Base-by-base conservation (phyloP, 2,797 vertebrate genomes). In the Chelon auratus region DNA sequence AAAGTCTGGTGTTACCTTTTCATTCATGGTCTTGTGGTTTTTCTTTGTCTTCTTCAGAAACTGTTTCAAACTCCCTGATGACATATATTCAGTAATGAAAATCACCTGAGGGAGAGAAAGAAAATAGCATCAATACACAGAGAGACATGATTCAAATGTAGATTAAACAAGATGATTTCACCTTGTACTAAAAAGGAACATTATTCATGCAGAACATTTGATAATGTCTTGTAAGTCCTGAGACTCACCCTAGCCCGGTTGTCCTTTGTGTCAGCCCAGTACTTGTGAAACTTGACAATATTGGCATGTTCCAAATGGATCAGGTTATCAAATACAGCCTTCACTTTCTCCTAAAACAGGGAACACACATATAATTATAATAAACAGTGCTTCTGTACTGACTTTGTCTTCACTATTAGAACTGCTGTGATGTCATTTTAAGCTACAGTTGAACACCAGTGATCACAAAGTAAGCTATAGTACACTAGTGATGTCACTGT, bases 1-100 rank as follows among this genome's bases (percentile, higher is more conserved):
- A 24, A 3, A 42, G 3, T 45, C 14, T 43, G 1, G 12, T 61
- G 58, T 64, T 91, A 97, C 98, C 96, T 99, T 99, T 91, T 99
- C 97, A 91, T 99, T 99, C 98, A 99, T 99, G 2, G 96, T 97
- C 94, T 99, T 99, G 84, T 99, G 98, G 87, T 99, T 99, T 90
- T 99, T 99, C 93, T 98, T 99, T n/a, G 98, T 99, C 92, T 99
- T 99, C 91, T 99, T 99, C 75, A 99, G 90, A 92, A 99, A 99
- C 85, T 99, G 98, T 81, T 99, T 99, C 82, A 99, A 93, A 88
- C 98, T 99, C 66, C 98, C 98, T 24, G 98, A 99, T 66, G 98
- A 99, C 98, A 99, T 99, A 74, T 99, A 99, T 84, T 99, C 98
- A 14, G 98, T 99, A 78, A 99, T 99, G 91, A 99, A 99, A 92